phyloP scores from a whole-genome alignment of 2,113 vertebrate genomes.

The Anser cygnoides region DNA sequence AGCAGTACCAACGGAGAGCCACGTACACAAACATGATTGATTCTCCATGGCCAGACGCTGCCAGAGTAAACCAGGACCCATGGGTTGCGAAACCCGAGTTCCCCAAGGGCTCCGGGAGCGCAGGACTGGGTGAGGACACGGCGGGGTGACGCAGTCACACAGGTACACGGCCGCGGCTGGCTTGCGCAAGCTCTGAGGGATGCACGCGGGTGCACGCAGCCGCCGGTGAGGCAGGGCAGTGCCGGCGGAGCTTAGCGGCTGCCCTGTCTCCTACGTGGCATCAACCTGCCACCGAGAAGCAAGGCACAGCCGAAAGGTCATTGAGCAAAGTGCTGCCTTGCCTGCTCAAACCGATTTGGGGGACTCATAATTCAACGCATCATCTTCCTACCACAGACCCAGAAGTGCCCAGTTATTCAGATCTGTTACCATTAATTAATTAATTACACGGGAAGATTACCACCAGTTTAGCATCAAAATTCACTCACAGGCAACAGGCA shows the following conservation, averaged over 20 bases:
- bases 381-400: neutral
- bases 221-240: rapidly evolving
- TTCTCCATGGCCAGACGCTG: slow-evolving; percentile 26
- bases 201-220: rapidly evolving
- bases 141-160: neutral
- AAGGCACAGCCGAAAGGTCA: rapidly evolving
- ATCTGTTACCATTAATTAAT: neutral
- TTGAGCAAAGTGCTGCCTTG: neutral
- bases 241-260: rapidly evolving
- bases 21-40: slow-evolving; percentile 21
- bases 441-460: neutral
- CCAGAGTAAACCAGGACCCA: slow-evolving; percentile 47
- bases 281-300: neutral
- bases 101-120: neutral
- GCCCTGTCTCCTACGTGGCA: neutral
- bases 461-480: neutral
- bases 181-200: neutral
- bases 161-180: rapidly evolving
- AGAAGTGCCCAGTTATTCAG: neutral
- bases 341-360: rapidly evolving
- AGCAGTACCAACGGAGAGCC: neutral
- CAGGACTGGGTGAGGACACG: neutral
- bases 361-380: neutral
- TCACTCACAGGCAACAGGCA: neutral
- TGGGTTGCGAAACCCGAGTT: neutral